A percentile compares a stretch with the other conserved stretches of the same genome.
Evolutionary conservation across 2,888 invertebrate species (phyloP).

Genomic region (Coelinius sp.): DNA sequence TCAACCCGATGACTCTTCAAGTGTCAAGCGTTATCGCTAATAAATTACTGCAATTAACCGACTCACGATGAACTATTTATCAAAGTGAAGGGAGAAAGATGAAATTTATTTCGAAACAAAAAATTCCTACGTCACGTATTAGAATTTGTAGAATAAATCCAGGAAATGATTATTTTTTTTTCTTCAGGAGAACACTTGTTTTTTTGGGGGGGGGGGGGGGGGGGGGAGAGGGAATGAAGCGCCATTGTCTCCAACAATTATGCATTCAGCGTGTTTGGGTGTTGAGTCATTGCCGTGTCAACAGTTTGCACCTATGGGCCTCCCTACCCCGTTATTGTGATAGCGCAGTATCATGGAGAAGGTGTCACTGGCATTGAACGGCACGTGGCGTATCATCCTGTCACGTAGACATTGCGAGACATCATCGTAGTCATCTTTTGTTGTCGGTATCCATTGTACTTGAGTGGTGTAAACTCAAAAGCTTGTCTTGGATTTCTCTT

Average conservation of each 20-base stretch:
- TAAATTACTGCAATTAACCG: conserved; percentile 26
- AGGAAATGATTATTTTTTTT: background rate
- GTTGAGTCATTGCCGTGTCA: conserved; percentile 17
- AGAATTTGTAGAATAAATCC: background rate
- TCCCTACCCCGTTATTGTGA: background rate
- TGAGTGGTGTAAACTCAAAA: background rate
- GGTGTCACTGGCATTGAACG: conserved; percentile 8
- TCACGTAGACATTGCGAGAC: conserved; percentile 34
- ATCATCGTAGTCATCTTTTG: conserved; percentile 23
- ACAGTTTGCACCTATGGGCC: conserved; percentile 1
- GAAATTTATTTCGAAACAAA: background rate
- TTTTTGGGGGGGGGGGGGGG: no score
- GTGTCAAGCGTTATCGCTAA: conserved; percentile 3
- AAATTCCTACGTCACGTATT: conserved; percentile 1
- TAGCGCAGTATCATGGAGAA: background rate
- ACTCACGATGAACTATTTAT: conserved; percentile 15
- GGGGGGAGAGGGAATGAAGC: no score
- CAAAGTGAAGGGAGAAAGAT: background rate
- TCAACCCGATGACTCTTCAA: conserved; percentile 7
- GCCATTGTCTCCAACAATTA: conserved; percentile 2
- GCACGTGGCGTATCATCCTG: conserved; percentile 48
- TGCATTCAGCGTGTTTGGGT: conserved; percentile 6
- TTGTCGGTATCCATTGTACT: conserved; percentile 24
- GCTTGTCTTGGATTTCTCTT: background rate
- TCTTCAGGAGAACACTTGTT: no score